These are phyloP conservation scores for Spizella passerina DNA, from an alignment of 2,797 vertebrate genomes.

Conservation along the genomic window DNA sequence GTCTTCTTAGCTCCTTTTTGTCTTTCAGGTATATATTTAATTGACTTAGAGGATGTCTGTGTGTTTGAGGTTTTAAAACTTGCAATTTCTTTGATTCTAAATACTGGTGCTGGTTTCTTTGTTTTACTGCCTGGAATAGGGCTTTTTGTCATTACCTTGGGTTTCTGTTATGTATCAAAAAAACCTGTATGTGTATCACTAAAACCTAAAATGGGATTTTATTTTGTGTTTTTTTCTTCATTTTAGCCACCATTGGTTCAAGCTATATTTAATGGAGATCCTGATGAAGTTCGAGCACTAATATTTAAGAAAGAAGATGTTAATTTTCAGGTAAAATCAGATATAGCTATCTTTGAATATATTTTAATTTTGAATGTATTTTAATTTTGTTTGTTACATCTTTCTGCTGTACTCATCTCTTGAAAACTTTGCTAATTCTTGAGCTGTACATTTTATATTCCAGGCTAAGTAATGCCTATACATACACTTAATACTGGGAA, in stretches of 20 bases:
- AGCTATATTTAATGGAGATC: slow-evolving; percentile 98
- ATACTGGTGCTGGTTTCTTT: neutral
- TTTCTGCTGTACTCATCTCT: neutral
- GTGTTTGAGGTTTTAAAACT: neutral
- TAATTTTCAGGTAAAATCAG: slow-evolving; percentile 91
- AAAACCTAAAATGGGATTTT: neutral
- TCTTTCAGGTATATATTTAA: neutral
- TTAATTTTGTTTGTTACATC: neutral
- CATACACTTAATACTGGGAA: neutral
- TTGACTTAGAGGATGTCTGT: neutral
- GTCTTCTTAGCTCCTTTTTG: neutral
- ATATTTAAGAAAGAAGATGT: slow-evolving; percentile 99
- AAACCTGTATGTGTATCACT: fast-evolving
- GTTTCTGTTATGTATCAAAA: neutral
- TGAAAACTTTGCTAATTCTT: neutral
- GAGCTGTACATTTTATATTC: neutral
- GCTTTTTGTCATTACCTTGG: neutral
- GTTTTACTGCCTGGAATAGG: neutral
- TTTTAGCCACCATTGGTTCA: slow-evolving; percentile 95
- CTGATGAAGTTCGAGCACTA: slow-evolving; percentile 95
- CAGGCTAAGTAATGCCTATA: neutral
- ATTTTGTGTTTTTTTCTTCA: slow-evolving; percentile 28
- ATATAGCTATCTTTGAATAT: neutral
- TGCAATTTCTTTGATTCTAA: neutral
- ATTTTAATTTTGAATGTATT: neutral